A percentile compares a stretch with the other conserved stretches of the same genome.
Evolutionary conservation across 2,797 vertebrate species (phyloP).

Genomic region (Tadarida brasiliensis): DNA sequence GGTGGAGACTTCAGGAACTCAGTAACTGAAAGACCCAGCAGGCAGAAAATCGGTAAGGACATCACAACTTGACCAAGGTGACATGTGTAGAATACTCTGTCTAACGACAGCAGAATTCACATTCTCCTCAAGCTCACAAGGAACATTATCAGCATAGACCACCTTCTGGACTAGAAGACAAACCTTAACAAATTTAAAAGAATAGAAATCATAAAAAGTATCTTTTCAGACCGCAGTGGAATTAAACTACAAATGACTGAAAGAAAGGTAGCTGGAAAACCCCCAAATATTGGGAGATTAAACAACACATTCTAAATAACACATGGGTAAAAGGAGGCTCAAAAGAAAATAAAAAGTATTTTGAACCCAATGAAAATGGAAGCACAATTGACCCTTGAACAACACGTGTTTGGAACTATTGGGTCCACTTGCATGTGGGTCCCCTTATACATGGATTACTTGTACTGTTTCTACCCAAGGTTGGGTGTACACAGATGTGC

Average conservation of each 20-base stretch:
- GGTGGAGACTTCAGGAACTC: not conserved
- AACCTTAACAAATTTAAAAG: not conserved
- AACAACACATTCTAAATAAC: conserved; percentile 21
- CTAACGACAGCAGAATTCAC: not conserved
- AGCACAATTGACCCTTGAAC: not conserved
- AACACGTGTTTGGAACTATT: not conserved
- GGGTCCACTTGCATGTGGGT: not conserved
- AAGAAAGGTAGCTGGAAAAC: not conserved
- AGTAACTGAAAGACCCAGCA: not conserved
- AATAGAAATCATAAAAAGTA: not conserved
- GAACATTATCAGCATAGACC: not conserved
- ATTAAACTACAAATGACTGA: conserved; percentile 26
- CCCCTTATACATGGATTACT: not conserved
- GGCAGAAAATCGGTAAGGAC: not conserved
- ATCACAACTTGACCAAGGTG: not conserved
- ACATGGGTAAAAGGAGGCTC: not conserved
- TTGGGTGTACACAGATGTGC: not conserved
- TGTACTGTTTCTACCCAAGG: not conserved
- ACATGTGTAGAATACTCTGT: not conserved
- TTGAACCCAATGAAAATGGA: conserved; percentile 19
- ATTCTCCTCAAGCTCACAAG: not conserved
- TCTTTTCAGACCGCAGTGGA: not conserved
- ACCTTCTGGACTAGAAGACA: not conserved
- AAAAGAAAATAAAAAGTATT: not conserved
- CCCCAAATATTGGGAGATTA: not conserved